Conservation (phyloP, 1,140 invertebrate species). For the Condylostylus longicornis region DNA sequence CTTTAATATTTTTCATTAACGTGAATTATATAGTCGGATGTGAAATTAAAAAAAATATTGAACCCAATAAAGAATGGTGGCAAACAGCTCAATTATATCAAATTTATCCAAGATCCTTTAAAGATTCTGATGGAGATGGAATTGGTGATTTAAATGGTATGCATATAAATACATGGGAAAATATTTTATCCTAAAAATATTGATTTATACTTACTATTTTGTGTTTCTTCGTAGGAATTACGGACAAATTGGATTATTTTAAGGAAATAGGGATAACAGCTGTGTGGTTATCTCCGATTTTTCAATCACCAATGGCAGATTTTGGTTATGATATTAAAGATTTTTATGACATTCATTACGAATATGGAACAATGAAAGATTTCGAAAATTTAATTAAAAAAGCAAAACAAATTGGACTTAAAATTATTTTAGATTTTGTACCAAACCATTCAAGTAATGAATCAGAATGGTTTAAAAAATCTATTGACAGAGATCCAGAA, state of each 20-base stretch:
- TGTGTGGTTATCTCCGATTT: constrained; percentile 42
- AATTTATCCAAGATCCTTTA: constrained; percentile 47
- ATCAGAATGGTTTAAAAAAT: constrained; percentile 49
- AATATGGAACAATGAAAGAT: constrained; percentile 51
- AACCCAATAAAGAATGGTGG: no score
- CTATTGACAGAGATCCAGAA: constrained; percentile 36
- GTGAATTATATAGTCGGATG: no score
- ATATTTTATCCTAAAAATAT: no score
- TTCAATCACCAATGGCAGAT: constrained; percentile 35
- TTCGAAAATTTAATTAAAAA: constrained; percentile 43
- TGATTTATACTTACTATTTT: background rate
- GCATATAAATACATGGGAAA: no score
- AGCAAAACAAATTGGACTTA: constrained; percentile 39
- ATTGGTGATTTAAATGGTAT: constrained; percentile 38
- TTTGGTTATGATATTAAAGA: constrained; percentile 47
- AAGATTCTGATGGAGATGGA: constrained; percentile 45
- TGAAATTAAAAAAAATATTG: no score
- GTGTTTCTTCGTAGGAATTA: constrained; percentile 26
- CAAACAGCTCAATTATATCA: constrained; percentile 45
- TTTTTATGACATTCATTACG: constrained; percentile 39
- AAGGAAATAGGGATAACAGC: constrained; percentile 41
- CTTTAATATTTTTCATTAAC: no score
- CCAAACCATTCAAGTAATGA: constrained; percentile 60
- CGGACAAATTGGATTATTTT: constrained; percentile 42
- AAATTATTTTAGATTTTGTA: constrained; percentile 64